Base-by-base conservation (phyloP, 2,797 vertebrate species). In the Apogon talboti region DNA sequence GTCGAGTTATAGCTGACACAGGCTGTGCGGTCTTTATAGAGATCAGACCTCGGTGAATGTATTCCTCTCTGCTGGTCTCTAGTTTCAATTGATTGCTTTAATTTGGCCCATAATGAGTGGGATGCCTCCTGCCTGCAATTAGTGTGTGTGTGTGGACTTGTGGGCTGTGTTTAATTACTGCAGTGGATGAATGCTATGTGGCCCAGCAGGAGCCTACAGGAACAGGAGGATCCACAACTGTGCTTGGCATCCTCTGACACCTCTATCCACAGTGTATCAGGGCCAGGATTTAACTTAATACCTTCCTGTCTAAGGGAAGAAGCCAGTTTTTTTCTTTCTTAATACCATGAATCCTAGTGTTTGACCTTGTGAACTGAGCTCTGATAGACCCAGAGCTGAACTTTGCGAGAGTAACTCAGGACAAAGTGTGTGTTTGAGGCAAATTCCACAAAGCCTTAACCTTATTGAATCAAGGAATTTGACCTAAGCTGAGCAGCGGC, bases 51-150 rank as follows among this genome's bases (percentile, higher is more conserved):
- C 60, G 16, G 0, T 79, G 78, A 84, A 82, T 75, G 75, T 82
- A 82, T 83, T 77, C 76, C 75, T 87, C 78, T 81, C 86, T 82
- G 78, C 78, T 87, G 82, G 77, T 86, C 76, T 85, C 85, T 84
- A 66, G 75, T 87, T 84, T 83, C 82, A 84, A 88, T 87, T 90
- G 83, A 91, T 90, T 88, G 75, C 82, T 83, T 91, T 90, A 82
- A 87, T 90, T 90, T 88, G 85, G 72, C 77, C 85, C 72, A 71
- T 87, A 91, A 87, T 88, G 82, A 86, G 74, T 61, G 55, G 71
- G 71, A 84, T 77, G 63, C 78, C 83, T 90, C 82, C 75, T 53
- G 80, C 65, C 71, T 86, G 77, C 81, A 89, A 89, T 91, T 90
- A 88, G 74, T 75, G 51, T 33, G 41, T 0, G 64, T 63, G 78